Conservation (phyloP, 2,113 vertebrate genomes). For the Numenius arquata region DNA sequence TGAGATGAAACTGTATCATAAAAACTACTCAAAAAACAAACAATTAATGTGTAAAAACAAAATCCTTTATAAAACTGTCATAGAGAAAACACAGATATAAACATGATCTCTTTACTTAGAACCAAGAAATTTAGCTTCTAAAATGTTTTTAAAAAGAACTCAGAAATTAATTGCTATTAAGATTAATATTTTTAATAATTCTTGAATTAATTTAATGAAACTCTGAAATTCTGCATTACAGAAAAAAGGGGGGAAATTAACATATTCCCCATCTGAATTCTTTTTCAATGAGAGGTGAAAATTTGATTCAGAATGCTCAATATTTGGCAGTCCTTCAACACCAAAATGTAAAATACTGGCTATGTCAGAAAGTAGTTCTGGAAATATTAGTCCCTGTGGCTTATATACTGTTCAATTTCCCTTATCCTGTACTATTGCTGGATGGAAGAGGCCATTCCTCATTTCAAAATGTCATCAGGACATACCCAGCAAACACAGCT, state of each 20-base stretch:
- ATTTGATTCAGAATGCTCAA: neutral
- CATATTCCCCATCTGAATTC: neutral
- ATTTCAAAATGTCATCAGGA: neutral
- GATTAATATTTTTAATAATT: neutral
- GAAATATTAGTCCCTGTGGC: neutral
- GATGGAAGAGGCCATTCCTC: neutral
- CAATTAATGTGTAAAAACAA: constrained; percentile 43
- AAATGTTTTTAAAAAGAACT: neutral
- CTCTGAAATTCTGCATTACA: neutral
- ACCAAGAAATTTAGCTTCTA: neutral
- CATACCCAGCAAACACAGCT: neutral
- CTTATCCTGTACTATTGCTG: neutral
- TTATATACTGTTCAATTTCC: neutral
- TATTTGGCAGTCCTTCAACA: neutral
- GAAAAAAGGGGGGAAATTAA: neutral
- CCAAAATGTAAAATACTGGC: neutral
- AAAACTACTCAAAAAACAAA: constrained; percentile 34
- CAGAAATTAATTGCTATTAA: constrained; percentile 32
- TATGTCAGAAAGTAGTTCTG: neutral
- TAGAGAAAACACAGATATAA: constrained; percentile 6
- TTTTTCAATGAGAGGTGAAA: neutral
- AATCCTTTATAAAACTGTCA: constrained; percentile 5
- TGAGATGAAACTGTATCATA: constrained; percentile 61
- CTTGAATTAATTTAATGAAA: neutral
- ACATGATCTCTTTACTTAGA: constrained; percentile 16